Conservation (phyloP, 2,113 vertebrate species). For the Pygoscelis antarcticus region DNA sequence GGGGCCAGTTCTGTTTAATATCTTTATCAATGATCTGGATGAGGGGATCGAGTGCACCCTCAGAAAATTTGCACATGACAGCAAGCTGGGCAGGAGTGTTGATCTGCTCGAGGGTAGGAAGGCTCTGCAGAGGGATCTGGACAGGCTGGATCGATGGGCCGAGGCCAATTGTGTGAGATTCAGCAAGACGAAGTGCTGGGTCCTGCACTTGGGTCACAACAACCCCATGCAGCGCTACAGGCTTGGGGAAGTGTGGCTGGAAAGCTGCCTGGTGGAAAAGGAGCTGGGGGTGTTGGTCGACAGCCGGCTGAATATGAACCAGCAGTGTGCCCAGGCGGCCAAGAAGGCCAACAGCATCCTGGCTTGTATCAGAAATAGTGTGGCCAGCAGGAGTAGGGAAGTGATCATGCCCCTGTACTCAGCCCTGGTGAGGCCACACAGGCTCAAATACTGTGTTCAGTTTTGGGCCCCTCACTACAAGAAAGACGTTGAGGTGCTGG, state of each 20-base stretch:
- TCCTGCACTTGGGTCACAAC: too few relatives aligned
- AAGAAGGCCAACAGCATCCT: neutral
- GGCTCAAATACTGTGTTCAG: too few relatives aligned
- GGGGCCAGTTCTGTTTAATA: neutral
- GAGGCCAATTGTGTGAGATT: neutral
- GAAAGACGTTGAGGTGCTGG: neutral
- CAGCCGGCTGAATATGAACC: neutral
- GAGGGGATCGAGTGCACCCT: fast-evolving
- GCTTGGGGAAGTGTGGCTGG: too few relatives aligned
- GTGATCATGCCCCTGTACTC: neutral
- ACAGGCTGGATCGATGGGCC: fast-evolving
- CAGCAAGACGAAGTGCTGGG: too few relatives aligned
- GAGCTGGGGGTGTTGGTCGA: neutral
- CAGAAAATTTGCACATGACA: neutral
- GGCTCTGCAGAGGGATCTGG: neutral
- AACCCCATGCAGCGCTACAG: too few relatives aligned
- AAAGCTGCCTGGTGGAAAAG: neutral
- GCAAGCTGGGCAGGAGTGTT: neutral
- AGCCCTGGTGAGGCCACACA: neutral
- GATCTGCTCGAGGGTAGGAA: neutral
- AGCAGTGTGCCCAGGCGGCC: neutral
- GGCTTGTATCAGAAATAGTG: neutral
- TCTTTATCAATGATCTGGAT: neutral
- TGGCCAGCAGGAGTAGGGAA: neutral
- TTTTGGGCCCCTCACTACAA: neutral